Conservation (phyloP, 2,113 vertebrate species). For the Toxostoma redivivum region DNA sequence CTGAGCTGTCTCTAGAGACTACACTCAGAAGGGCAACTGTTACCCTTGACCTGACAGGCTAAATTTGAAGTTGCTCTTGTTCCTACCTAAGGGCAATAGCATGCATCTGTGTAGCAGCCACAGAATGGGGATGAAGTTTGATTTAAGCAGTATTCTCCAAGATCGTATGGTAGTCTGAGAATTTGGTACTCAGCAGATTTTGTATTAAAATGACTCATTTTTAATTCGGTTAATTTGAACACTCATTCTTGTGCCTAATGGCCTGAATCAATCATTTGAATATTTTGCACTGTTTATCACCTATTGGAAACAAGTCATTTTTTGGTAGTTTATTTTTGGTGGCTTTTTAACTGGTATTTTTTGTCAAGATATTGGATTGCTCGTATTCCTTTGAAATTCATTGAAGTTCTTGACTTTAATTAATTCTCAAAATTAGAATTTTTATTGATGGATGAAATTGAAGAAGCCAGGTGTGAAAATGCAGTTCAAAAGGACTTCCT, state of each 20-base stretch:
- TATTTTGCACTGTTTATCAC: background rate
- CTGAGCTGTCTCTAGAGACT: background rate
- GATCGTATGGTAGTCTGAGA: background rate
- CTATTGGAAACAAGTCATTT: background rate
- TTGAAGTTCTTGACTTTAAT: background rate
- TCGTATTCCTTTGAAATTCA: background rate
- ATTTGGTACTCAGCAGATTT: background rate
- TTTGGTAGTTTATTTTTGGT: background rate
- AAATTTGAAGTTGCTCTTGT: background rate
- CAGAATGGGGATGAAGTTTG: background rate
- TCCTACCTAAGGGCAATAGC: background rate
- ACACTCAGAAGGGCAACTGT: background rate
- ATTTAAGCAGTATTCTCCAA: background rate
- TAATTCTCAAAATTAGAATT: background rate
- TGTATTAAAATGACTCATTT: background rate
- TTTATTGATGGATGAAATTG: background rate
- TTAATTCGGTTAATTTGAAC: background rate
- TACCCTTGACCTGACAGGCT: background rate
- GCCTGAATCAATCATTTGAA: background rate
- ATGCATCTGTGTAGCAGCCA: background rate
- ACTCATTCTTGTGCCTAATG: background rate
- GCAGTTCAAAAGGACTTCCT: background rate
- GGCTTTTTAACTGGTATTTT: background rate
- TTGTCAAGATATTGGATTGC: background rate
- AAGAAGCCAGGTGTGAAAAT: background rate